Conservation (phyloP, 64 coral and sea anemone genomes). For the Montipora capricornis region DNA sequence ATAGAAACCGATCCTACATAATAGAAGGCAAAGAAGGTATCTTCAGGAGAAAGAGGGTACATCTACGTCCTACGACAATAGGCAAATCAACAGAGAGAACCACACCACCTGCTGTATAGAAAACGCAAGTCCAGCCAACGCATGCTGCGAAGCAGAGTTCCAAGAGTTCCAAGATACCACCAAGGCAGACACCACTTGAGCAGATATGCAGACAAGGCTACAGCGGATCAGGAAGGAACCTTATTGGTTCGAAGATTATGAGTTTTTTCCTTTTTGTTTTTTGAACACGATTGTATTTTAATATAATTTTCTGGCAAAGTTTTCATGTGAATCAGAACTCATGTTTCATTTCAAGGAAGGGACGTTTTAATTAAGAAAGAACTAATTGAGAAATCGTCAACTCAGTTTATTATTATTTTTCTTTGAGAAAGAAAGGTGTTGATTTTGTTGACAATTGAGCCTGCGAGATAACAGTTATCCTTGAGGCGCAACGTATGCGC, state of each 20-base stretch:
- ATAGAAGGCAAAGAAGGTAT: not conserved
- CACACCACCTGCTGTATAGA: not conserved
- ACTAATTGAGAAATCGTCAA: too few relatives aligned
- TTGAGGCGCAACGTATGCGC: too few relatives aligned
- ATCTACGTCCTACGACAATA: slow-evolving; percentile 9
- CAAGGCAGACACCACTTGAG: not conserved
- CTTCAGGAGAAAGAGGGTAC: slow-evolving; percentile 27
- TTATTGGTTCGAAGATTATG: not conserved
- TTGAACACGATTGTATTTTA: too few relatives aligned
- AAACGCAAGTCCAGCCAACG: not conserved
- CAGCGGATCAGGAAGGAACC: slow-evolving; percentile 13
- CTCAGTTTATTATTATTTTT: too few relatives aligned
- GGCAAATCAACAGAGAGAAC: not conserved
- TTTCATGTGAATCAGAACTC: too few relatives aligned
- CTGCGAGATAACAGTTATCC: too few relatives aligned
- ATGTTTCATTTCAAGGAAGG: too few relatives aligned
- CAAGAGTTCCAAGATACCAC: not conserved
- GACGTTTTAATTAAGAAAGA: too few relatives aligned
- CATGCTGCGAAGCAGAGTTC: not conserved
- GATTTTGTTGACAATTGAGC: too few relatives aligned
- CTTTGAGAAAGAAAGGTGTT: too few relatives aligned
- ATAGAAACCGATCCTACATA: slow-evolving; percentile 8
- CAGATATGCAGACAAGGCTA: not conserved
- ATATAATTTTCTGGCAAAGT: too few relatives aligned
- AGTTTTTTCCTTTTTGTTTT: not conserved